Conservation (phyloP, 2,113 vertebrate species). For the Tupaia chinensis region DNA sequence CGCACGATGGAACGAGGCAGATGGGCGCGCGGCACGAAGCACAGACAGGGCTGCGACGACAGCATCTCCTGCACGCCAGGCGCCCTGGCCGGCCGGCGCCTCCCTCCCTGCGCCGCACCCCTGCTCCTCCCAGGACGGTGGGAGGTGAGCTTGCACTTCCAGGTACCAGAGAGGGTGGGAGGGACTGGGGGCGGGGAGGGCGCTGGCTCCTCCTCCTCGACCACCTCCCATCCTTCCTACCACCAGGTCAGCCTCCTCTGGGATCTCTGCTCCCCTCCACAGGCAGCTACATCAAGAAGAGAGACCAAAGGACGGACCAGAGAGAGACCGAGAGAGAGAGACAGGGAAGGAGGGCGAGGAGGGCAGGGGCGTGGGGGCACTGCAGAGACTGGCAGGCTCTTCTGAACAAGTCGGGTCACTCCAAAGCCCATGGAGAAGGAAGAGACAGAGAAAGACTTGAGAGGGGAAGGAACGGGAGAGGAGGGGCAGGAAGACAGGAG, state of each 20-base stretch:
- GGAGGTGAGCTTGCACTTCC: constrained; percentile 81
- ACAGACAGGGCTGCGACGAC: constrained; percentile 80
- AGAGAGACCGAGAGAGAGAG: constrained; percentile 71
- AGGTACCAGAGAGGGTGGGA: constrained; percentile 84
- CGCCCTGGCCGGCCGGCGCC: too few relatives aligned
- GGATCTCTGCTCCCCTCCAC: constrained; percentile 59
- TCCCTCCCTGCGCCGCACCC: not conserved
- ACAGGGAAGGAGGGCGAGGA: constrained; percentile 21
- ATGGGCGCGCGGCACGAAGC: constrained; percentile 85
- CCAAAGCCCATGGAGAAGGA: constrained; percentile 61
- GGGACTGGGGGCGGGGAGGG: constrained; percentile 77
- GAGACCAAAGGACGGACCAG: constrained; percentile 86
- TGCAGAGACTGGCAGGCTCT: constrained; percentile 40
- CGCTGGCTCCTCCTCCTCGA: constrained; percentile 61
- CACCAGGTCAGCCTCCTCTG: constrained; percentile 64
- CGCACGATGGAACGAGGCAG: constrained; percentile 84
- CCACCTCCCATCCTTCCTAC: constrained; percentile 65
- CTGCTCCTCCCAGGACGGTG: constrained; percentile 15
- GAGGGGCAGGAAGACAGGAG: constrained; percentile 15
- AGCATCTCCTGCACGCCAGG: constrained; percentile 32
- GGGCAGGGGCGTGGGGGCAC: not conserved
- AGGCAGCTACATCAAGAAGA: constrained; percentile 78
- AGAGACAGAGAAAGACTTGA: constrained; percentile 81
- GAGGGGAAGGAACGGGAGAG: constrained; percentile 74
- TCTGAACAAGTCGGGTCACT: constrained; percentile 47